Evolutionary conservation across 2,888 invertebrate genomes (phyloP).

Genomic region (Hyalella azteca): DNA sequence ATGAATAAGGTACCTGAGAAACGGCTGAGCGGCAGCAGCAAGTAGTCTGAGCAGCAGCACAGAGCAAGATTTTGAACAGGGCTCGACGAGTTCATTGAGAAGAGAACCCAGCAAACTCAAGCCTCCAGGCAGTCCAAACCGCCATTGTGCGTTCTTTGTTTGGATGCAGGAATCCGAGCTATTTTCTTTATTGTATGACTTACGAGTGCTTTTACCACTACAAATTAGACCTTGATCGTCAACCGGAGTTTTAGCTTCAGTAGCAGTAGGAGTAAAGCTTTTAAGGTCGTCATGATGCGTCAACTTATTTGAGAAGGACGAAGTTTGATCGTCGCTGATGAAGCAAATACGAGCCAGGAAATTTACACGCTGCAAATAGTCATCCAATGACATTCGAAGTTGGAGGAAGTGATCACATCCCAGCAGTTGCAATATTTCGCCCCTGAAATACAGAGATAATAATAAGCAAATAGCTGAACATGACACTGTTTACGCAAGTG

Average conservation of each 20-base stretch:
- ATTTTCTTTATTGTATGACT: neutral
- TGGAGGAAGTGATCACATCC: neutral
- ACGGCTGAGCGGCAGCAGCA: neutral
- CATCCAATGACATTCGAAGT: neutral
- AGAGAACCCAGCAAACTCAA: neutral
- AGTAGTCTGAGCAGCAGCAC: constrained; percentile 3
- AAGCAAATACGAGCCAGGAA: constrained; percentile 13
- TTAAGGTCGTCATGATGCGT: too few species aligned
- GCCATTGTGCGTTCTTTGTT: too few species aligned
- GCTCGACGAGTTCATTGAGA: constrained; percentile 2
- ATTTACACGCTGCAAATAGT: neutral
- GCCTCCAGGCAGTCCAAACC: neutral
- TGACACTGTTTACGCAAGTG: neutral
- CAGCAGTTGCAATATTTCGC: constrained; percentile 15
- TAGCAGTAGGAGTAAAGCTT: too few species aligned
- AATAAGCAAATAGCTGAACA: neutral
- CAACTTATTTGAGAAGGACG: too few species aligned
- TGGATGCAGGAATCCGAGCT: too few species aligned
- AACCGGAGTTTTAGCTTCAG: too few species aligned
- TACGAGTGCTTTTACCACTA: neutral
- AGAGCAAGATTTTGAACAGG: neutral
- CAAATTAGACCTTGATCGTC: too few species aligned
- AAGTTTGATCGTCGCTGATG: too few species aligned
- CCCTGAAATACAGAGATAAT: neutral
- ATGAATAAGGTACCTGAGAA: neutral